phyloP scores from a whole-genome alignment of 2,797 vertebrate genomes.

The Chromobotia macracanthus region DNA sequence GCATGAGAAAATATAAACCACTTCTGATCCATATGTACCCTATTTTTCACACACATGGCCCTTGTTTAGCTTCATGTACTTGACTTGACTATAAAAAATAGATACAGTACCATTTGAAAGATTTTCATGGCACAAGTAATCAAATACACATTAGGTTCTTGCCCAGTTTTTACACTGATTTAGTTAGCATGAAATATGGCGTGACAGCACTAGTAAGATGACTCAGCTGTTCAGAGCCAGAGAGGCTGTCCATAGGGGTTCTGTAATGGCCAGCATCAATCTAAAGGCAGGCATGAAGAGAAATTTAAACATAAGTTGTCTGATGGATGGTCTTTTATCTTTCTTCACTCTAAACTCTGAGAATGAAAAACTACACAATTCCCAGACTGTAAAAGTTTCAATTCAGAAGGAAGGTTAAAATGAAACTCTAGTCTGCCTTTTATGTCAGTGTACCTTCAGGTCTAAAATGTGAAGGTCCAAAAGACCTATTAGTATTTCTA shows the following conservation, averaged over 20 bases:
- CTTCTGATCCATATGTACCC: neutral
- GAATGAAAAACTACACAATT: neutral
- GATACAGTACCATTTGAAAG: constrained; percentile 22
- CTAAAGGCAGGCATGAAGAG: constrained; percentile 22
- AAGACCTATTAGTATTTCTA: neutral
- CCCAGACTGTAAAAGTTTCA: neutral
- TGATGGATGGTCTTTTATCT: constrained; percentile 27
- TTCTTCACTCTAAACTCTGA: neutral
- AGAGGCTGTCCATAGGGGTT: constrained; percentile 4
- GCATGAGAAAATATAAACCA: constrained; percentile 21
- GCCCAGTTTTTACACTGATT: constrained; percentile 12
- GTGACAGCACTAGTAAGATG: constrained; percentile 17
- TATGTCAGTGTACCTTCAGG: neutral
- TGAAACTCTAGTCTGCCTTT: constrained; percentile 4
- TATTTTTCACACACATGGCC: constrained; percentile 46
- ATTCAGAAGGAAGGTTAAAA: neutral
- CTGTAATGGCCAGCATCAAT: constrained; percentile 28
- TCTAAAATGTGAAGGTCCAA: neutral
- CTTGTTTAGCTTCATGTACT: constrained; percentile 45
- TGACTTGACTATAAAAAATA: constrained; percentile 6
- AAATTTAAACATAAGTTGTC: constrained; percentile 9
- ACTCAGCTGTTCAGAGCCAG: constrained; percentile 17
- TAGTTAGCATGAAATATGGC: neutral
- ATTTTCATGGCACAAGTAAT: constrained; percentile 23
- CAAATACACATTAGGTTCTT: constrained; percentile 18